Conservation (phyloP, 2,113 vertebrate genomes). For the Regulus satrapa region DNA sequence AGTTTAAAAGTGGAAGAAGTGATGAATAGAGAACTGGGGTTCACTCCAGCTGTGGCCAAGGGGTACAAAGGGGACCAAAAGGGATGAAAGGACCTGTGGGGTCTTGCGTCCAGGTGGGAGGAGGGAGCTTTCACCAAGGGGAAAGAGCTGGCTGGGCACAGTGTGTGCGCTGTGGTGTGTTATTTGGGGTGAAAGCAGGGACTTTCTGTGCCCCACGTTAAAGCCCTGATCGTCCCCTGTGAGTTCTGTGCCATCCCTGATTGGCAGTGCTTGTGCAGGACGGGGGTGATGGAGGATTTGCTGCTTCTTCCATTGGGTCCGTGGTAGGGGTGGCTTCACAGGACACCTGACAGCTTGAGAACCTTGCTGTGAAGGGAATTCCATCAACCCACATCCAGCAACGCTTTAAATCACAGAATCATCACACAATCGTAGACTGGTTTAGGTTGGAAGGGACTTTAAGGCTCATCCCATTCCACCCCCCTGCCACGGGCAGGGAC, state of each 20-base stretch:
- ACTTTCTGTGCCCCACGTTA: rapidly evolving
- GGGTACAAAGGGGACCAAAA: not conserved
- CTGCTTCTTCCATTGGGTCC: rapidly evolving
- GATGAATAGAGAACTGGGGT: not conserved
- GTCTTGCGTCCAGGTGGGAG: not conserved
- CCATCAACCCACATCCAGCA: not conserved
- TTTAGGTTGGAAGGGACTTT: not conserved
- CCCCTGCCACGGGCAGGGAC: not conserved
- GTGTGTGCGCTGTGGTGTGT: not conserved
- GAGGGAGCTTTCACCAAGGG: not conserved
- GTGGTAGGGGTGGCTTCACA: rapidly evolving
- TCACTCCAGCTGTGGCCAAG: rapidly evolving
- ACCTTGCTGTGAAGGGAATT: not conserved
- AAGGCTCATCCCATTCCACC: not conserved
- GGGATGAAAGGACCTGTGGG: not conserved
- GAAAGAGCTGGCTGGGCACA: not conserved
- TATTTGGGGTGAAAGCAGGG: not conserved
- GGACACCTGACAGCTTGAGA: not conserved
- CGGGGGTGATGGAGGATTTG: rapidly evolving
- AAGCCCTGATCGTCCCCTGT: not conserved
- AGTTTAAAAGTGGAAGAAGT: not conserved
- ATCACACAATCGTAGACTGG: not conserved
- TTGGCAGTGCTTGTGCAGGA: not conserved
- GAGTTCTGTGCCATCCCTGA: not conserved
- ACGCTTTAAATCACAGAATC: not conserved